Evolutionary conservation across 2,888 invertebrate species (phyloP).

Genomic region (Fabriciana adippe): DNA sequence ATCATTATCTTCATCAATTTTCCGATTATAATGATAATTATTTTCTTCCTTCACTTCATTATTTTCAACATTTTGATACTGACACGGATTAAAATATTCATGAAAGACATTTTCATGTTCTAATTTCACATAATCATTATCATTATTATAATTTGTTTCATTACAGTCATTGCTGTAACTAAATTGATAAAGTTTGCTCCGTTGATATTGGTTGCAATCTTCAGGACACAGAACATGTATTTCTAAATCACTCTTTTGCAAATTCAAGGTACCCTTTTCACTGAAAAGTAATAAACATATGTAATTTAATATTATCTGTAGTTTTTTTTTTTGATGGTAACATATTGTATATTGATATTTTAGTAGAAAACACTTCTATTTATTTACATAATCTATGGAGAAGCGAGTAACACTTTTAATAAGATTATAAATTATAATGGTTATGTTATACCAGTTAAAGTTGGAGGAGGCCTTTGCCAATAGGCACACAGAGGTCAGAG

Average conservation of each 20-base stretch:
- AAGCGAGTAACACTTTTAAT: no score
- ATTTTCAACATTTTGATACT: constrained; percentile 33
- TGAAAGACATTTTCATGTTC: constrained; percentile 45
- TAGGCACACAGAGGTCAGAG: no score
- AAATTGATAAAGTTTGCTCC: constrained; percentile 38
- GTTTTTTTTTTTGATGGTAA: no score
- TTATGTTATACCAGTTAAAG: no score
- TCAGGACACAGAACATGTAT: constrained; percentile 57
- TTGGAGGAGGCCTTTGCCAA: no score
- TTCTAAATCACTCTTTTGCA: constrained; percentile 59
- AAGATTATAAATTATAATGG: no score
- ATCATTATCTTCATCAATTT: constrained; percentile 27
- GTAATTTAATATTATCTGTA: no score
- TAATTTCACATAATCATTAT: constrained; percentile 47
- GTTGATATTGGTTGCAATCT: constrained; percentile 53
- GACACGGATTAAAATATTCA: constrained; percentile 35
- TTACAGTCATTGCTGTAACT: constrained; percentile 43
- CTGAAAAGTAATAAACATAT: constrained; percentile 50
- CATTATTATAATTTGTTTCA: constrained; percentile 36
- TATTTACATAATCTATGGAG: no score
- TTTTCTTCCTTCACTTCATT: constrained; percentile 37
- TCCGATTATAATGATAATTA: constrained; percentile 27
- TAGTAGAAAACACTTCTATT: no score
- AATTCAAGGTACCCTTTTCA: constrained; percentile 64
- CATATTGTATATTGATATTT: no score